Base-by-base conservation (phyloP, 2,888 invertebrate genomes). In the Brassicogethes aeneus region DNA sequence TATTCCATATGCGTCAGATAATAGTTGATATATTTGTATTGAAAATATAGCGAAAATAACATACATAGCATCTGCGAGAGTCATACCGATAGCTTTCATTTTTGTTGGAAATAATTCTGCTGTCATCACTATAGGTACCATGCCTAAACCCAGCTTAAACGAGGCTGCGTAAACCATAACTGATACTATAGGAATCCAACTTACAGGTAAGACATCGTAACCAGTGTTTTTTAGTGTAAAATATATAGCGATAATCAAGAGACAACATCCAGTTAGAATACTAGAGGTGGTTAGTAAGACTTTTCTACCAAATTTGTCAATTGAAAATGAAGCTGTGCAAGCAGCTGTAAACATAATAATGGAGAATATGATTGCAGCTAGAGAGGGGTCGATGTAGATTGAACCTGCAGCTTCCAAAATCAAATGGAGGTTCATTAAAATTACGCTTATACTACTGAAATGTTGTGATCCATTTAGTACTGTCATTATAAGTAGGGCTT, bases 71-170 rank as follows among this genome's bases (percentile, higher is more conserved):
- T 67, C 67, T 2, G 65, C 57, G 23, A 64, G 36, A 1, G 67
- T 64, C 65, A 66, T 65, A 2, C 65, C 66, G 43, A 64, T 57
- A 2, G 66, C 67, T 54, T 68, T 68, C 13, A 68, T 58, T 32
- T 62, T 62, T 2, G 66, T 61, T 1, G 68, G 64, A 43, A 68
- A 68, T 8, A 68, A 43, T 50, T 68, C 68, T 1, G 64, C 65
- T 3, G 66, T 66, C 40, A 66, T 54, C 10, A 67, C 62, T 33
- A 66, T 65, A 0, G 68, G 67, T 2, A 68, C 64, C 38, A 65
- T 56, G 1, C 68, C 67, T 14, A 68, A 46, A 5, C 68, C 68
- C 5, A 61, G 47, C 47, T 65, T 65, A 35, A 64, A 66, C 8
- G 58, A 56, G 5, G 58, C 52, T 3, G 67, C 66, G 44, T 66